A percentile compares a stretch with the other conserved stretches of the same genome.
Conservation (phyloP, 2,113 vertebrate species). For the Lampris incognitus region DNA sequence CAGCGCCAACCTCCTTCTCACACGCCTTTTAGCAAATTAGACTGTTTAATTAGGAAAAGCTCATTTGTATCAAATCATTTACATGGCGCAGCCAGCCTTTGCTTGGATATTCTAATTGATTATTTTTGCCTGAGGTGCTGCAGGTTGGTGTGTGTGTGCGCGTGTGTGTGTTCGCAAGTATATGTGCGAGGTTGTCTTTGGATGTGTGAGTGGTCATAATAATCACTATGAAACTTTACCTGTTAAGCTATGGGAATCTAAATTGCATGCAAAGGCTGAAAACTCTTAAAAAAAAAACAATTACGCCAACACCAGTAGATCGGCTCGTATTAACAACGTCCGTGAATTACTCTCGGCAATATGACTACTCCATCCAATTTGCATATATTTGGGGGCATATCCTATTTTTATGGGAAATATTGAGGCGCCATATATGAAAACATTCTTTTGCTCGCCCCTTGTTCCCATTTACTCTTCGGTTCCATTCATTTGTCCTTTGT, state of each 20-base stretch:
- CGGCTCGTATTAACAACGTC: not conserved
- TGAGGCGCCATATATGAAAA: not conserved
- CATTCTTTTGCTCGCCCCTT: not conserved
- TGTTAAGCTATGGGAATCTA: constrained; percentile 3
- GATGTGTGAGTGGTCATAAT: constrained; percentile 58
- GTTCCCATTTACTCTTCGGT: not conserved
- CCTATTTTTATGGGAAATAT: constrained; percentile 31
- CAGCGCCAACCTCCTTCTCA: constrained; percentile 54
- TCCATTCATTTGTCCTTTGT: constrained; percentile 20
- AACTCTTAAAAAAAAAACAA: no score
- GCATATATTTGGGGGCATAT: constrained; percentile 4
- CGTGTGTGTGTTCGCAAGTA: constrained; percentile 1
- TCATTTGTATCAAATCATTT: constrained; percentile 85
- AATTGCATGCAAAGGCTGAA: no score
- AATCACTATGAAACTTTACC: constrained; percentile 52
- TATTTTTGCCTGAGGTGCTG: constrained; percentile 79
- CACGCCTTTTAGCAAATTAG: constrained; percentile 80
- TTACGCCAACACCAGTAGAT: not conserved
- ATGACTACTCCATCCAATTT: not conserved
- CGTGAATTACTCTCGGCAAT: not conserved
- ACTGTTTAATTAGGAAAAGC: constrained; percentile 83
- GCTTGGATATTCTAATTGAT: constrained; percentile 82
- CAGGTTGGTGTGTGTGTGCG: constrained; percentile 41
- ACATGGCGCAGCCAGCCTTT: constrained; percentile 80
- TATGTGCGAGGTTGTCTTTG: constrained; percentile 45